Base-by-base conservation (phyloP, 2,113 vertebrate species). In the Butastur rufipennis region DNA sequence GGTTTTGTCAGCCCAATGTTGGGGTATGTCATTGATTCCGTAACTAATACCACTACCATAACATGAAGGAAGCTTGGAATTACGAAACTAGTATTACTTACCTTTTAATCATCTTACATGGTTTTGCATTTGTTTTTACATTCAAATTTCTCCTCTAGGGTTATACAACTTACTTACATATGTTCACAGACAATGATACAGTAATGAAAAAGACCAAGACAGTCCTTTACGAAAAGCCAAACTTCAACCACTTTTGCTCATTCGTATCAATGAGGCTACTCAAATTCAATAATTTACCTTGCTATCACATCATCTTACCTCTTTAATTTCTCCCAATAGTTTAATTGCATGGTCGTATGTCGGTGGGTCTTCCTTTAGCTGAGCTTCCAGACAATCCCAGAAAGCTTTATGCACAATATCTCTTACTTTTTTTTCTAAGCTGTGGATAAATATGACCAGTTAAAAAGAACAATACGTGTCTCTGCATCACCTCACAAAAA, bases 391-490 rank as follows among this genome's bases (percentile, higher is more conserved):
- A 94, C 98, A 99, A 92, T 99, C 99, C 99, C 99, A 99, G 97
- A 99, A 99, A 86, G 99, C 99, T 98, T 99, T 99, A 97, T 99
- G 99, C 93, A 99, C 98, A 68, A 99, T 99, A 53, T 99, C 99
- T 94, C 99, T 99, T 31, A 99, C 98, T 95, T 93, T 98, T 96
- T 98, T 99, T 97, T 99, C 98, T 95, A 99, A 98, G 97, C 99
- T 99, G 97, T 40, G 67, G 74, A 70, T 43, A 96, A 95, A 94
- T 22, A 81, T 1, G 53, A 88, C 14, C 88, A 81, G 68, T 94
- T 70, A 82, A 87, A 81, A 75, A 50, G 3, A 89, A 36, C 3
- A 3, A 25, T 17, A 58, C 10, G 70, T 87, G 43, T 75, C 66
- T 92, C 47, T 88, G 63, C 47, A 86, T 32, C 63, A 70, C 43